Conservation (phyloP, 37 sponge, comb jelly and placozoan species). For the Axinella damicornis region DNA sequence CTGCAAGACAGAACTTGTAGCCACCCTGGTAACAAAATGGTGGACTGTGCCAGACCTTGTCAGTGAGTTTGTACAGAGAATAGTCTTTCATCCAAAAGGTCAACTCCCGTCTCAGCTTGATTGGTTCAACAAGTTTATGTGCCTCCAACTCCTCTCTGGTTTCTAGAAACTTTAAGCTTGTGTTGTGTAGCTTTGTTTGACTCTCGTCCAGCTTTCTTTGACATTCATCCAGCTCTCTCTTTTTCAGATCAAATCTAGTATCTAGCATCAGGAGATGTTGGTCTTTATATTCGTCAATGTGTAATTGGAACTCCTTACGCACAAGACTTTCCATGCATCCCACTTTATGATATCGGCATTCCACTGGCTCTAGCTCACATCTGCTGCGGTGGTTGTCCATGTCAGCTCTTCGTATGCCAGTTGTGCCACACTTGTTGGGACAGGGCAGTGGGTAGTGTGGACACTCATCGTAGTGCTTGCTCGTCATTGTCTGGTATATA, state of each 20-base stretch:
- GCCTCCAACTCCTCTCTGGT: too few relatives aligned
- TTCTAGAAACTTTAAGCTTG: too few relatives aligned
- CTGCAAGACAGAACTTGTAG: conserved; percentile 18
- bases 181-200: too few relatives aligned
- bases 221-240: background rate
- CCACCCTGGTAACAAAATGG: background rate
- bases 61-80: background rate
- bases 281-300: background rate
- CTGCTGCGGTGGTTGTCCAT: background rate
- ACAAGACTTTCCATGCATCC: background rate
- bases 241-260: background rate
- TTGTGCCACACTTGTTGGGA: conserved; percentile 43
- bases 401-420: background rate
- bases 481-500: conserved; percentile 2
- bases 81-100: background rate
- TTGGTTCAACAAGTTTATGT: too few relatives aligned
- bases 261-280: background rate
- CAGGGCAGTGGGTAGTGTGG: conserved; percentile 5
- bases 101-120: too few relatives aligned
- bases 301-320: background rate
- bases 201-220: too few relatives aligned
- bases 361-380: conserved; percentile 1
- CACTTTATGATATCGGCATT: background rate
- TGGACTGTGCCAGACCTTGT: conserved; percentile 9
- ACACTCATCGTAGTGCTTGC: conserved; percentile 17